Evolutionary conservation across 2,113 vertebrate genomes (phyloP), one percentile per base, ranked within the genome.

Genomic region (Eudyptes chrysolophus): DNA sequence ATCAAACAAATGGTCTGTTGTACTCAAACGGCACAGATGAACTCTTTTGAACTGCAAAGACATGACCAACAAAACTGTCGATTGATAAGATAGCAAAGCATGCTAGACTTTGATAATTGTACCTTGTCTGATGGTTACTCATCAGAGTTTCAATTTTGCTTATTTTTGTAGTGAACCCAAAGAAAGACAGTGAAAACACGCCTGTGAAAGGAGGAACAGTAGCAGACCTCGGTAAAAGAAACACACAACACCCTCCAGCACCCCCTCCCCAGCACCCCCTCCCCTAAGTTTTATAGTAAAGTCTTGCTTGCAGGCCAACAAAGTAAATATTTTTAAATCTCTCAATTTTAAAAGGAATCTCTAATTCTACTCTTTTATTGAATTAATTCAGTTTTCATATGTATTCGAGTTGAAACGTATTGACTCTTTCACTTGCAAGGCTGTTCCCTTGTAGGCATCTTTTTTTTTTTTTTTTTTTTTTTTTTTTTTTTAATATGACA

Each of bases 141-240:
- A 81, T 19, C 16, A 0, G 51, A 9, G 36, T 83, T 85, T 66
- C 46, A 32, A 57, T 86, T 36, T 85, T 42, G 17, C 38, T 65
- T 76, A 2, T n/a, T 54, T 84, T 92, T 96, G 64, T 92, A 99
- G 99, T 99, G 71, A 99, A 99, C 96, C 99, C 99, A 90, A 99
- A 99, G 98, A 99, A 99, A 93, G 99, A 99, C 97, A 99, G 98
- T 34, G 99, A 99, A 90, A 99, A 99, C 81, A 99, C 99, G 2
- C 99, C 99, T 0, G 98, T 99, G 55, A 99, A 99, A 96, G 99
- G 99, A 94, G 99, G 99, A 65, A 99, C 98, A 5, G 98, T 99
- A 32, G 98, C 99, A 19, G 99, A 99, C 97, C 96, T 99, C 70
- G 99, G 99, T 99, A 98, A 98, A 97, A 86, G 36, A 32, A 44